Evolutionary conservation across 2,888 invertebrate genomes (phyloP), one percentile per base, ranked within the genome.

Genomic region (Caenorhabditis panamensis): DNA sequence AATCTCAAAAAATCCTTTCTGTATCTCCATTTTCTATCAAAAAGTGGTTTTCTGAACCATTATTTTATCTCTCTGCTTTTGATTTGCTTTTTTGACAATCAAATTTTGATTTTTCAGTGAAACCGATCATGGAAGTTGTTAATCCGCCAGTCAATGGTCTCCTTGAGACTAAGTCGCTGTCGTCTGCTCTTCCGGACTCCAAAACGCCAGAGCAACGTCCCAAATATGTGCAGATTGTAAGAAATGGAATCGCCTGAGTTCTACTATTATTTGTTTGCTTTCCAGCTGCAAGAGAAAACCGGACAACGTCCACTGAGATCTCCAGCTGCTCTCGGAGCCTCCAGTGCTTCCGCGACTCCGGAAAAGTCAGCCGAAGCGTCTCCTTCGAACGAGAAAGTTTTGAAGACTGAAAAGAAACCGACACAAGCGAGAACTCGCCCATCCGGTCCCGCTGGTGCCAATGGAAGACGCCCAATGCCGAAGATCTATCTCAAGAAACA

Each of bases 221-320:
- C n/a, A 75, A 75, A 66, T 75, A 75, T 24, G 59, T 58, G 1
- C 66, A 75, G 24, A 61, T 59, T 41, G 75, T 75, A 31, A 36
- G 62, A 2, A 49, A 13, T 49, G 3, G 16, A 9, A 3, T 41
- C 11, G n/a, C n/a, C n/a, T n/a, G n/a, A n/a, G n/a, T n/a, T n/a
- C n/a, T n/a, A n/a, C 13, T 22, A 41, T 41, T 41, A 41, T 6
- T 41, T 41, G 13, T 13, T 11, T 6, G 6, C 9, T 24, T 71
- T 71, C 0, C 62, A 71, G 71, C 31, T 71, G 28, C 49, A 71
- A 11, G 71, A 71, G 8, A 71, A 59, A 20, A 49, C 9, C 13
- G 63, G 20, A 2, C 18, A 47, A 9, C 16, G 49, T 49, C 20
- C 47, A 8, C 9, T n/a, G 22, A 49, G 49, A 9, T 56, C 56